A percentile compares a stretch with the other conserved stretches of the same genome.
Evolutionary conservation across 2,888 invertebrate species (phyloP).

Genomic region (Tetramorium bicarinatum): DNA sequence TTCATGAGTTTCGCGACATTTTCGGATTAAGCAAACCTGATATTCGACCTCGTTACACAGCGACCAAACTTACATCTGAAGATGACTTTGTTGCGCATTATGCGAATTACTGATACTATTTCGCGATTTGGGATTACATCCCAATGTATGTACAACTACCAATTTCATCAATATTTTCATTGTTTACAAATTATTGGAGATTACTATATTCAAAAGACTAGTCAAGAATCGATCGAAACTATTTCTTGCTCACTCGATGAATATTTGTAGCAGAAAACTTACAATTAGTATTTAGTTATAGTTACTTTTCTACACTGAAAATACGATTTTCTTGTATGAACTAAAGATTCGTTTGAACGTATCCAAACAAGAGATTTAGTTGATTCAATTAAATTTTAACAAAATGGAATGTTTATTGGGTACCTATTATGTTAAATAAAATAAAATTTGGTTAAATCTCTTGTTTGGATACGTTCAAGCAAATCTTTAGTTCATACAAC

Average conservation of each 20-base stretch:
- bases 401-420: too few relatives aligned
- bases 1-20: slow-evolving; percentile 38
- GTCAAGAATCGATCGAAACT: neutral
- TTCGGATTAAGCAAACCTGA: slow-evolving; percentile 59
- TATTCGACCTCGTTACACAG: slow-evolving; percentile 64
- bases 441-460: too few relatives aligned
- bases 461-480: too few relatives aligned
- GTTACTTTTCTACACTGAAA: neutral
- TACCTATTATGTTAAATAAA: too few relatives aligned
- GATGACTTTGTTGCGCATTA: slow-evolving; percentile 20
- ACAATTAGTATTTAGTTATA: neutral
- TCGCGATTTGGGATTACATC: neutral
- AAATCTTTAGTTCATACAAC: too few relatives aligned
- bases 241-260: neutral
- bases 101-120: neutral
- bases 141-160: neutral
- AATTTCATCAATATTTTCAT: too few relatives aligned
- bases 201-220: neutral
- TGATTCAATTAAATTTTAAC: too few relatives aligned
- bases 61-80: slow-evolving; percentile 5
- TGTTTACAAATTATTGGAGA: neutral
- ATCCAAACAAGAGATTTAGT: too few relatives aligned
- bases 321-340: too few relatives aligned
- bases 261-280: neutral
- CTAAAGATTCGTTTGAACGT: too few relatives aligned